Conservation (phyloP, 2,888 invertebrate species). For the Megaustenia siamemsis region DNA sequence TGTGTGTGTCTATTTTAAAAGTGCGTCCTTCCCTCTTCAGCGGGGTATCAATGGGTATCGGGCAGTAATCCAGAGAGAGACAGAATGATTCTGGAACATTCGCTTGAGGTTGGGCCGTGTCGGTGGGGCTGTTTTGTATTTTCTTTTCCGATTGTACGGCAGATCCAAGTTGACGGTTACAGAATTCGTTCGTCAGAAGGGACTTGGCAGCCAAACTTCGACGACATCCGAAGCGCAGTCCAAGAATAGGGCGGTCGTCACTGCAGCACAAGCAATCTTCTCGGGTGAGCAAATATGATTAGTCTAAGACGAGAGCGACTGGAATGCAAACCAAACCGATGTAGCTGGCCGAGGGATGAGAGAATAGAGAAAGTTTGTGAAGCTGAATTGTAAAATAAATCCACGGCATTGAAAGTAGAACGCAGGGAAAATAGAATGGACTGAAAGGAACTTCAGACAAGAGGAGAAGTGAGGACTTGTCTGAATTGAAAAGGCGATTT, state of each 20-base stretch:
- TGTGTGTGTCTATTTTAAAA: neutral
- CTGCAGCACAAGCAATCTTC: conserved; percentile 38
- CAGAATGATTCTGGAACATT: conserved; percentile 22
- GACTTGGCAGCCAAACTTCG: neutral
- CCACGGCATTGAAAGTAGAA: conserved; percentile 36
- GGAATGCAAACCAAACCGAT: conserved; percentile 32
- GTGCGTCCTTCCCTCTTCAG: neutral
- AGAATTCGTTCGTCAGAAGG: neutral
- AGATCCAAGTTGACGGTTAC: neutral
- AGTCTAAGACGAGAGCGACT: conserved; percentile 13
- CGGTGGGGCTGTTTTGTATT: neutral
- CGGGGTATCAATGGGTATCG: too few species aligned
- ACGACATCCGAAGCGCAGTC: conserved; percentile 16
- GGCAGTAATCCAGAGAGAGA: conserved; percentile 16
- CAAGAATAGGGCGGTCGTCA: conserved; percentile 20
- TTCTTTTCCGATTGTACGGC: neutral
- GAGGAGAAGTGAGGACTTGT: conserved; percentile 37
- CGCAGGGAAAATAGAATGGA: conserved; percentile 23
- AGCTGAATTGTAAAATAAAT: conserved; percentile 30
- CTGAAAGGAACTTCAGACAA: conserved; percentile 18
- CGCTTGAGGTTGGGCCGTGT: neutral
- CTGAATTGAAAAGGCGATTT: conserved; percentile 45
- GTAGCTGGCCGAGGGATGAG: conserved; percentile 1
- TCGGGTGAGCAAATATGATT: conserved; percentile 38
- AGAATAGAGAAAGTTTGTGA: conserved; percentile 28